Percentiles rank a stretch among this genome's conserved stretches.
Conservation (phyloP, 92 coral and sea anemone species). For the Ricordea florida region DNA sequence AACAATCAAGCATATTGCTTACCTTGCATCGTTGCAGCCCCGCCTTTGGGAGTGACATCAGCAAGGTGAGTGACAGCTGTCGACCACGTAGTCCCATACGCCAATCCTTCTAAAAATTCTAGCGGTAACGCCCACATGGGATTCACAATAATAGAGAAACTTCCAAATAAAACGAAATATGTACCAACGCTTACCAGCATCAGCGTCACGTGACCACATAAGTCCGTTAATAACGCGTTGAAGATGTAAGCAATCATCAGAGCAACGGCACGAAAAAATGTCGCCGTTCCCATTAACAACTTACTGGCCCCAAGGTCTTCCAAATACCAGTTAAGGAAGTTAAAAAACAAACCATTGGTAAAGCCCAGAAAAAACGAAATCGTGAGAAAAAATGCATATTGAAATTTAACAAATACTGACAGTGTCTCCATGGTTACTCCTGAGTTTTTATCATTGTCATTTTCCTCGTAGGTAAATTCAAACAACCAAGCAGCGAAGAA, state of each 20-base stretch:
- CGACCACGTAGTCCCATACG: slow-evolving; percentile 93
- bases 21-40: slow-evolving; percentile 99
- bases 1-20: not conserved
- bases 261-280: slow-evolving; percentile 70
- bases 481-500: slow-evolving; percentile 77
- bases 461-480: slow-evolving; percentile 74
- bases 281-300: slow-evolving; percentile 83
- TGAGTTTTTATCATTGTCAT: slow-evolving; percentile 4
- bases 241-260: slow-evolving; percentile 75
- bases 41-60: slow-evolving; percentile 90
- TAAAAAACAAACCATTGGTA: slow-evolving; percentile 83
- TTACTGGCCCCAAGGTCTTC: slow-evolving; percentile 96
- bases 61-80: slow-evolving; percentile 93
- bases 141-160: slow-evolving; percentile 73
- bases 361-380: slow-evolving; percentile 91
- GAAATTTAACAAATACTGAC: slow-evolving; percentile 65
- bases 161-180: slow-evolving; percentile 76
- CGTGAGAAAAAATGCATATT: slow-evolving; percentile 76
- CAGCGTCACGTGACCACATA: slow-evolving; percentile 62
- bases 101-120: slow-evolving; percentile 84
- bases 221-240: slow-evolving; percentile 68
- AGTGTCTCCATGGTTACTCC: slow-evolving; percentile 56
- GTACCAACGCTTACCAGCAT: slow-evolving; percentile 57
- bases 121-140: slow-evolving; percentile 91
- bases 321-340: slow-evolving; percentile 92